phyloP scores from a whole-genome alignment of 2,888 invertebrate genomes.

The Netelia inedita region DNA sequence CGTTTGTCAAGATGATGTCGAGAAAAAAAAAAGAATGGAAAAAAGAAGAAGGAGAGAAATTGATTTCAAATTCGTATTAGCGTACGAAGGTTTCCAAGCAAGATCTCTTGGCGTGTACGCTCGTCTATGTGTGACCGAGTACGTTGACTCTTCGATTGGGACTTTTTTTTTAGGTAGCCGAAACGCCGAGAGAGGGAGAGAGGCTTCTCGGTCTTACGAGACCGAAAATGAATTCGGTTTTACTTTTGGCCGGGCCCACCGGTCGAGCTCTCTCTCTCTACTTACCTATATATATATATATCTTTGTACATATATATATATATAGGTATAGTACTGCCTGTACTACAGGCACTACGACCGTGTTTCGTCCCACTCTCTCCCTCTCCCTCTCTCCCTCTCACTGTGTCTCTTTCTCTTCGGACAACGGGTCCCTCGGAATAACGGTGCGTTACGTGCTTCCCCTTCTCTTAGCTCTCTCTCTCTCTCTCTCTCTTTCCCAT shows the following conservation, averaged over 20 bases:
- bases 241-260: slow-evolving; percentile 79
- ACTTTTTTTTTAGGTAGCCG: neutral
- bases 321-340: neutral
- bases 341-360: slow-evolving; percentile 48
- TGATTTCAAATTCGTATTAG: neutral
- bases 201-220: slow-evolving; percentile 69
- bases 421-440: slow-evolving; percentile 70
- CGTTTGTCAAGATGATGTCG: slow-evolving; percentile 22
- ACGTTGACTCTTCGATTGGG: slow-evolving; percentile 35
- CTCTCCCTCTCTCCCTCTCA: slow-evolving; percentile 24
- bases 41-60: slow-evolving; percentile 2
- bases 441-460: slow-evolving; percentile 77
- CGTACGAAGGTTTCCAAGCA: slow-evolving; percentile 45
- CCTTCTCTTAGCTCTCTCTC: slow-evolving; percentile 30
- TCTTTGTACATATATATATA: neutral
- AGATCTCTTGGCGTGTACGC: slow-evolving; percentile 52
- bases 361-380: slow-evolving; percentile 57
- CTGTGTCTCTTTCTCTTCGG: slow-evolving; percentile 25
- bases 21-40: slow-evolving; percentile 21
- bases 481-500: slow-evolving; percentile 39
- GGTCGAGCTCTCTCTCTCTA: slow-evolving; percentile 16
- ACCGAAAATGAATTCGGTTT: slow-evolving; percentile 84
- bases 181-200: neutral
- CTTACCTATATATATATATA: slow-evolving; percentile 6
- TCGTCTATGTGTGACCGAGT: slow-evolving; percentile 30